Conservation (phyloP, 2,113 vertebrate species). For the Boleophthalmus pectinirostris region DNA sequence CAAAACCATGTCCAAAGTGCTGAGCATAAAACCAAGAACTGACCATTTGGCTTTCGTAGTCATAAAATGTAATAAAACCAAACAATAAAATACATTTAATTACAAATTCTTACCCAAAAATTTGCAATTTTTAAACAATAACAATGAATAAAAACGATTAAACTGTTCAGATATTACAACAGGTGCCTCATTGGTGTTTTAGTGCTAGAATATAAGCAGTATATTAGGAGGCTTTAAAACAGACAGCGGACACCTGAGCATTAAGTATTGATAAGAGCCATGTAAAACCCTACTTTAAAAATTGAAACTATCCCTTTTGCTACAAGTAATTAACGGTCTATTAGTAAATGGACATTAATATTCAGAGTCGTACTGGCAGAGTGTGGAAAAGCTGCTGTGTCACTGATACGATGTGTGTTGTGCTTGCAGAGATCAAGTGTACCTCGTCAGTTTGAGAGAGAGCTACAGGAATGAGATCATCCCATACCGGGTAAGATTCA, state of each 20-base stretch:
- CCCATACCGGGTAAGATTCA: slow-evolving; percentile 88
- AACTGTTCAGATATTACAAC: neutral
- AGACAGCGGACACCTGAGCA: neutral
- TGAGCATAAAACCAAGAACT: neutral
- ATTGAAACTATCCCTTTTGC: slow-evolving; percentile 9
- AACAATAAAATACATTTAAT: neutral
- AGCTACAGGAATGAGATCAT: slow-evolving; percentile 92
- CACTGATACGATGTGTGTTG: slow-evolving; percentile 26
- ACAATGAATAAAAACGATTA: too few species aligned
- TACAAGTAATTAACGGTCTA: slow-evolving; percentile 10
- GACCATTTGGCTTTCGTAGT: neutral
- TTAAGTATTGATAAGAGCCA: slow-evolving; percentile 4
- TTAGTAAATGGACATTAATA: slow-evolving; percentile 7
- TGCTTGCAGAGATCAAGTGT: slow-evolving; percentile 94
- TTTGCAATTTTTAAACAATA: neutral
- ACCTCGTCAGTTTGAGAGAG: slow-evolving; percentile 95
- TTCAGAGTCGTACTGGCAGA: neutral
- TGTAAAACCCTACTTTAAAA: slow-evolving; percentile 12
- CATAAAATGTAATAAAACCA: neutral
- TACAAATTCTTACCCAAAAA: neutral
- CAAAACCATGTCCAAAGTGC: neutral
- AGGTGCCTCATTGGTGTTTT: neutral
- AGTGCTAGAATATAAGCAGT: too few species aligned
- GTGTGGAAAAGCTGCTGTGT: neutral
- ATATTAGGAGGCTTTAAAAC: neutral